Evolutionary conservation across 2,888 invertebrate genomes (phyloP).

Genomic region (Drosophila diplacantha): DNA sequence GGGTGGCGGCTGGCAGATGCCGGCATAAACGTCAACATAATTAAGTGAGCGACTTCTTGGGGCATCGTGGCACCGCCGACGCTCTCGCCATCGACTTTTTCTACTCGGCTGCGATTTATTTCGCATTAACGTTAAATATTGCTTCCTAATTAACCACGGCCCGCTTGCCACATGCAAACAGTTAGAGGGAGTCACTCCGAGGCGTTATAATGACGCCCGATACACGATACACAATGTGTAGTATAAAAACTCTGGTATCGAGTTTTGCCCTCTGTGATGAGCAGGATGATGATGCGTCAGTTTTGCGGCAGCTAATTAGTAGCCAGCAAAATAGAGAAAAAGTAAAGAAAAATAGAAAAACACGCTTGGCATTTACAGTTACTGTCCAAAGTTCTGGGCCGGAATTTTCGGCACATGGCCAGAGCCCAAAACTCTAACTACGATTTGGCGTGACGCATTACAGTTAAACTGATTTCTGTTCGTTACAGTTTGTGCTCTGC

Average conservation of each 20-base stretch:
- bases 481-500: slow-evolving; percentile 16
- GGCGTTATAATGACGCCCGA: slow-evolving; percentile 46
- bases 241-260: slow-evolving; percentile 6
- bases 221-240: slow-evolving; percentile 10
- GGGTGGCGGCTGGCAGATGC: slow-evolving; percentile 34
- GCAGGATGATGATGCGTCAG: slow-evolving; percentile 66
- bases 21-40: slow-evolving; percentile 69
- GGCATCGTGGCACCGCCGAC: slow-evolving; percentile 12
- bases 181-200: slow-evolving; percentile 6
- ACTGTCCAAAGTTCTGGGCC: slow-evolving; percentile 57
- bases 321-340: slow-evolving; percentile 40
- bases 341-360: slow-evolving; percentile 28
- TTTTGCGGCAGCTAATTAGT: slow-evolving; percentile 65
- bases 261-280: slow-evolving; percentile 31
- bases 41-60: slow-evolving; percentile 57
- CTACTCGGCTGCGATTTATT: slow-evolving; percentile 67
- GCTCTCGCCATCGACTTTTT: slow-evolving; percentile 40
- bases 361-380: slow-evolving; percentile 55
- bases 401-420: slow-evolving; percentile 32
- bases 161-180: slow-evolving; percentile 45
- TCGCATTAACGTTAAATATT: slow-evolving; percentile 73
- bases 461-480: slow-evolving; percentile 46
- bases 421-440: slow-evolving; percentile 46
- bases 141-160: slow-evolving; percentile 68
- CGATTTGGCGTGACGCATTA: slow-evolving; percentile 55